These are phyloP conservation scores for Boulengeromyrus knoepffleri DNA, from an alignment of 2,113 vertebrate species.

Conservation along the genomic window DNA sequence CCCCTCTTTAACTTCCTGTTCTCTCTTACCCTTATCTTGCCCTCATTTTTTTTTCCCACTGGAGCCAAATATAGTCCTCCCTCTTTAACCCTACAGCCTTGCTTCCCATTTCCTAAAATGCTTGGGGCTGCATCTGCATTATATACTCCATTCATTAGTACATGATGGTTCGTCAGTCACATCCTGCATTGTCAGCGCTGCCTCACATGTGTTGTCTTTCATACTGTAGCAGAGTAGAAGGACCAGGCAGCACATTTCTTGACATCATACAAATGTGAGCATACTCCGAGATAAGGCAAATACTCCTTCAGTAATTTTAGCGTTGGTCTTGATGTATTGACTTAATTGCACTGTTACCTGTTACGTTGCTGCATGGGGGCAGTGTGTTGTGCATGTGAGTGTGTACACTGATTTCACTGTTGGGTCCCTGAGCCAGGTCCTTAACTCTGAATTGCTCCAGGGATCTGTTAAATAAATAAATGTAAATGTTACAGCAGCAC, in stretches of 20 bases:
- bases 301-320: not conserved
- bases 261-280: not conserved
- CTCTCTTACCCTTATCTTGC: conserved; percentile 21
- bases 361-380: not conserved
- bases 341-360: not conserved
- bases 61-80: conserved; percentile 52
- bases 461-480: not conserved
- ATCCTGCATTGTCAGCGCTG: not conserved
- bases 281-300: not conserved
- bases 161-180: not conserved
- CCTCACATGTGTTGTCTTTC: not conserved
- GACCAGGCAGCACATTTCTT: not conserved
- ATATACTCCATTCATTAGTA: not conserved
- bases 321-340: not conserved
- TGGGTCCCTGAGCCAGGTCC: not conserved
- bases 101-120: conserved; percentile 51
- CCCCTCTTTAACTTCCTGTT: not conserved
- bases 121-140: conserved; percentile 35
- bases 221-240: not conserved
- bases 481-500: not conserved
- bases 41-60: not conserved
- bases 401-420: not conserved
- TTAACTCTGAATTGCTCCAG: not conserved
- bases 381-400: not conserved
- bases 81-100: conserved; percentile 44